Conservation (phyloP, 2,797 vertebrate species). For the Eupleurogrammus muticus region DNA sequence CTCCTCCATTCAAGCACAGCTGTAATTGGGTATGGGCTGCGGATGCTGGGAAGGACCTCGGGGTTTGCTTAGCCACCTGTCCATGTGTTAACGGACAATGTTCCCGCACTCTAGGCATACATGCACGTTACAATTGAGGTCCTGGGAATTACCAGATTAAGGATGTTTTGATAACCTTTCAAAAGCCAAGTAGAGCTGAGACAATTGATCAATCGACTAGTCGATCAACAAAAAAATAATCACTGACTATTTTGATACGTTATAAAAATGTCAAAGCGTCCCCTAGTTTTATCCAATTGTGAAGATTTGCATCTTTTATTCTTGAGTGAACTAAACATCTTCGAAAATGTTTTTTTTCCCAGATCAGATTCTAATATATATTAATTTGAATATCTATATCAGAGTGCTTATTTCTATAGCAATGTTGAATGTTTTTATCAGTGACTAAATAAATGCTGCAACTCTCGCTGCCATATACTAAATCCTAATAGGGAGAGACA, state of each 20-base stretch:
- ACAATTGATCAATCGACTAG: not conserved
- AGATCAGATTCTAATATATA: no score
- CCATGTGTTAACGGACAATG: conserved; percentile 49
- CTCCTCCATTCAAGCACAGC: conserved; percentile 50
- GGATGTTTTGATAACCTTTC: not conserved
- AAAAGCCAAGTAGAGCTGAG: not conserved
- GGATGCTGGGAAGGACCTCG: conserved; percentile 41
- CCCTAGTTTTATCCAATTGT: not conserved
- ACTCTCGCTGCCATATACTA: no score
- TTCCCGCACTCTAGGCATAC: conserved; percentile 14
- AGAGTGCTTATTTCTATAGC: no score
- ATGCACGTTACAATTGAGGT: not conserved
- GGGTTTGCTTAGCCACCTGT: conserved; percentile 60
- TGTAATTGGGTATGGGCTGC: conserved; percentile 51
- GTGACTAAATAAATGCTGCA: no score
- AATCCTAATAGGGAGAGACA: no score
- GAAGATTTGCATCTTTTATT: not conserved
- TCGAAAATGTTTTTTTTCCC: no score
- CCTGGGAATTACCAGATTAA: not conserved
- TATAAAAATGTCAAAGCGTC: no score
- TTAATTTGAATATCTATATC: no score
- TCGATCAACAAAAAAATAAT: not conserved
- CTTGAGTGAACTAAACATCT: no score
- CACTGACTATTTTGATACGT: not conserved
- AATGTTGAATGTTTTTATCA: no score